Evolutionary conservation across 2,113 vertebrate genomes (phyloP), one percentile per base, ranked within the genome.

Genomic region (Plectropomus leopardus): DNA sequence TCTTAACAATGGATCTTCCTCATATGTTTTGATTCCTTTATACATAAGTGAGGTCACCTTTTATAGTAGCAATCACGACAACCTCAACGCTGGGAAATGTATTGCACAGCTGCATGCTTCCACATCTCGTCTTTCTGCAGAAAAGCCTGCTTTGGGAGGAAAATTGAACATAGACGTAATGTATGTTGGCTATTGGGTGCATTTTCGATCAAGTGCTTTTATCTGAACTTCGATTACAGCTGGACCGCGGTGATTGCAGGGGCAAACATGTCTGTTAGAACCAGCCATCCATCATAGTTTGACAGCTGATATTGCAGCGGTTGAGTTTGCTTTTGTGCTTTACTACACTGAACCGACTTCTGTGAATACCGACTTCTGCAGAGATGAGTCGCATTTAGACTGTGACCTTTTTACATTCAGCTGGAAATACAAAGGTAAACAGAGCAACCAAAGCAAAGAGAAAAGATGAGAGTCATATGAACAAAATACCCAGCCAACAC

Each of bases 211-310:
- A 34, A 48, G 23, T 60, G 28, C 48, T 88, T 58, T 75, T 78
- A 73, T 81, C 53, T 28, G 26, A 67, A 44, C 63, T 30, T 23
- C 2, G 67, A 66, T 81, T 83, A 66, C 77, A 70, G 47, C 8
- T 21, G 61, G 42, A 14, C 71, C 50, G 34, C 14, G 24, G 24
- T 81, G 76, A 83, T 69, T 74, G 34, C 50, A 59, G 57, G 19
- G 54, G 50, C 17, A 77, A 74, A 70, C 26, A 7, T 64, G 68
- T 64, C 51, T 45, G 50, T 73, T 45, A 32, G 40, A 73, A n/a
- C 11, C 80, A 51, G 47, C 76, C 69, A 84, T 89, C 82, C 78
- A 60, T 88, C 83, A 86, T 40, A 40, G 24, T 74, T 68, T 84
- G 86, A 83, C 88, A 86, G 80, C 70, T 76, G 65, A 70, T 70